Evolutionary conservation across 30 jellyfish, hydroid and myxozoan genomes (phyloP).

Genomic region (Cassiopea andromeda): DNA sequence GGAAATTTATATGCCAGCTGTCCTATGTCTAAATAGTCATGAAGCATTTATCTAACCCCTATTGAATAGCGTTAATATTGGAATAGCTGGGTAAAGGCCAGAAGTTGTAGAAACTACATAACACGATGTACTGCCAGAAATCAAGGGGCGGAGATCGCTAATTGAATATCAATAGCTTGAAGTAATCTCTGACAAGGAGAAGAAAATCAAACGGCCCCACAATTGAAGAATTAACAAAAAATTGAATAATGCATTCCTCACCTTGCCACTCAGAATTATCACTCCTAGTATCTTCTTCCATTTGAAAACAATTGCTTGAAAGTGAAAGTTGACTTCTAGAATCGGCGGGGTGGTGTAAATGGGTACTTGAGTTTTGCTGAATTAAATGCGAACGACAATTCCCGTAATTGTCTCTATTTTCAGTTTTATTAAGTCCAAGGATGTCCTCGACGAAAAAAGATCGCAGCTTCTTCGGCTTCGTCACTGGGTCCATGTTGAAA

Average conservation of each 20-base stretch:
- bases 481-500: slow-evolving; percentile 23
- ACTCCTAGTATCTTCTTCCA: not conserved
- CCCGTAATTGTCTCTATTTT: not conserved
- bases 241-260: not conserved
- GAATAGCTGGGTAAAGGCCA: no score
- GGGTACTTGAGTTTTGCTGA: not conserved
- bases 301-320: not conserved
- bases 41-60: no score
- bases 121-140: no score
- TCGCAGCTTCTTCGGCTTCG: slow-evolving; percentile 45
- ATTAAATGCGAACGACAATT: not conserved
- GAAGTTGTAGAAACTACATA: no score
- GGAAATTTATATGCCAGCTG: no score
- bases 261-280: slow-evolving; percentile 38
- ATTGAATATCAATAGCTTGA: no score
- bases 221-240: not conserved
- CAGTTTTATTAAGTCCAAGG: slow-evolving; percentile 42
- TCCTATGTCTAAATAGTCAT: no score
- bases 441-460: slow-evolving; percentile 67
- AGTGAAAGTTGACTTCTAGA: not conserved
- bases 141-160: no score
- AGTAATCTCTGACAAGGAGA: no score
- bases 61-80: no score
- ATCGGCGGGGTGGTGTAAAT: not conserved
- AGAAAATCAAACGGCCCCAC: no score